Evolutionary conservation across 2,113 vertebrate genomes (phyloP).

Genomic region (Cyprinus carpio): DNA sequence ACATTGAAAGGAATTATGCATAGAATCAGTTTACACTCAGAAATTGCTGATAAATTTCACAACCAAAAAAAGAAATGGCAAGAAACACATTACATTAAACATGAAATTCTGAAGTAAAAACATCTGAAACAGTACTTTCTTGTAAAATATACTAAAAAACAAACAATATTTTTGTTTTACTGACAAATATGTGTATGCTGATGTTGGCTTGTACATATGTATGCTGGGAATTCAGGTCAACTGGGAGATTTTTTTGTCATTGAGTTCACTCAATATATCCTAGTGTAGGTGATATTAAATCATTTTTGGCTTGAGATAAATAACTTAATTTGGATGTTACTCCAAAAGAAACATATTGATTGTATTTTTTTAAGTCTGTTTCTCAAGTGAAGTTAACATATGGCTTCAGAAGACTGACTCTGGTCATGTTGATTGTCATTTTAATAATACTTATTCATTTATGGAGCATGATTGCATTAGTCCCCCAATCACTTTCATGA

Average conservation of each 20-base stretch:
- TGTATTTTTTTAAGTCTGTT: neutral
- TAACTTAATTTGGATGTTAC: neutral
- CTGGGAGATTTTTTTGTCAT: neutral
- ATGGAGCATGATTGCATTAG: no score
- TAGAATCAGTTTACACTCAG: neutral
- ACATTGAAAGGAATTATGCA: neutral
- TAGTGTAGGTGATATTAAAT: neutral
- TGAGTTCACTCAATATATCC: neutral
- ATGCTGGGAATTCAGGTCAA: neutral
- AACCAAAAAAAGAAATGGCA: neutral
- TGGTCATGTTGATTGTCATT: neutral
- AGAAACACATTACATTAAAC: neutral
- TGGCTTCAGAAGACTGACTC: neutral
- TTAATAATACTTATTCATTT: neutral
- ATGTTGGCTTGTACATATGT: neutral
- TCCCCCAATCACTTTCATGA: neutral
- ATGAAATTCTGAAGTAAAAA: neutral
- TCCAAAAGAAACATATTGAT: neutral
- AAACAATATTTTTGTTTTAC: no score
- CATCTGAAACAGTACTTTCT: neutral
- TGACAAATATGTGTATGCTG: neutral
- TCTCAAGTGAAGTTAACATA: neutral
- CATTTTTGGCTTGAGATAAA: neutral
- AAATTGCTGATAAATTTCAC: neutral
- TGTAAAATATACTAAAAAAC: neutral